These are phyloP conservation scores for Rhagologus leucostigma DNA, from an alignment of 2,113 vertebrate species.

Conservation along the genomic window DNA sequence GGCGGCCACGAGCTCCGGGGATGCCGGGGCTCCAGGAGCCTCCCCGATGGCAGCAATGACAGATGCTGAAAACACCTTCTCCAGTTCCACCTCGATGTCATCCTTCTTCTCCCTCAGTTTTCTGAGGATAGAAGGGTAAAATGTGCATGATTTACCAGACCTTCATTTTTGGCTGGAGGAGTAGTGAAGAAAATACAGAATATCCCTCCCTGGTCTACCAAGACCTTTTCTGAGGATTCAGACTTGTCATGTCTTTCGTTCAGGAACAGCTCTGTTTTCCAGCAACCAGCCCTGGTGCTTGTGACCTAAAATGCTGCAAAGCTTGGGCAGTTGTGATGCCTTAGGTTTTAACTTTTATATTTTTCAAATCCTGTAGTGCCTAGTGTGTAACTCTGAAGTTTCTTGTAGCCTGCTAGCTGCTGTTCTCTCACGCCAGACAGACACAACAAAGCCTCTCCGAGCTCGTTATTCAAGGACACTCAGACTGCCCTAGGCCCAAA, in stretches of 20 bases:
- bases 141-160: neutral
- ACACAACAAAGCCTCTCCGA: too few relatives aligned
- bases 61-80: conserved; percentile 17
- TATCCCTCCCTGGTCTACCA: too few relatives aligned
- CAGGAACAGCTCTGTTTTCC: neutral
- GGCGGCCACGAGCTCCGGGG: neutral
- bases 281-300: neutral
- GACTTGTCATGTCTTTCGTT: neutral
- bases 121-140: conserved; percentile 56
- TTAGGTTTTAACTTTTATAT: too few relatives aligned
- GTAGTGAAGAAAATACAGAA: neutral
- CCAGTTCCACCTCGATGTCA: conserved; percentile 44
- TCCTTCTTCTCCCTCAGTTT: conserved; percentile 64
- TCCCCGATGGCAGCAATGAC: neutral
- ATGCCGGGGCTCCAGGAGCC: neutral
- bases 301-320: neutral
- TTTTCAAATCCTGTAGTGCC: too few relatives aligned
- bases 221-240: neutral
- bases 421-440: too few relatives aligned
- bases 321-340: neutral
- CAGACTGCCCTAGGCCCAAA: too few relatives aligned
- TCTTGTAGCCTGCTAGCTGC: too few relatives aligned
- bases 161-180: neutral
- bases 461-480: too few relatives aligned
- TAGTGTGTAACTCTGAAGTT: too few relatives aligned